Conservation (phyloP, 2,797 vertebrate species). For the Sternarchorhynchus goeldii region DNA sequence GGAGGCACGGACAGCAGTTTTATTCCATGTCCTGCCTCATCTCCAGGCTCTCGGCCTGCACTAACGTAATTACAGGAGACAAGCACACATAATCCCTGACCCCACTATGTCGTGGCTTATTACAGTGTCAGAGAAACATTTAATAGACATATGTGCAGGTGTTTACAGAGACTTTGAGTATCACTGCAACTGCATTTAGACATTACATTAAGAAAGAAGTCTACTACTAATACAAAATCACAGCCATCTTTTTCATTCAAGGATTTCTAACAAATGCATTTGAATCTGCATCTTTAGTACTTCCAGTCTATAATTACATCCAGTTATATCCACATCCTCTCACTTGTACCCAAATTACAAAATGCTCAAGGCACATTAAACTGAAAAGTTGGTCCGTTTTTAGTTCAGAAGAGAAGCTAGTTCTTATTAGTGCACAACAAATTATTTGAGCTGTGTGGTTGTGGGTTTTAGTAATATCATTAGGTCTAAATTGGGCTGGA, state of each 20-base stretch:
- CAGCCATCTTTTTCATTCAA: too few species aligned
- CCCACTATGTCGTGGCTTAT: constrained; percentile 31
- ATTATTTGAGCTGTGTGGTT: constrained; percentile 41
- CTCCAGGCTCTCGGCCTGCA: constrained; percentile 68
- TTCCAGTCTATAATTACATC: not conserved
- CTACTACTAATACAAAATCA: not conserved
- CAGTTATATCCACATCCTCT: not conserved
- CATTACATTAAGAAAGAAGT: not conserved
- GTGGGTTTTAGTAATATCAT: constrained; percentile 37
- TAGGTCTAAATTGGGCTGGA: constrained; percentile 40
- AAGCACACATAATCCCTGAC: constrained; percentile 61
- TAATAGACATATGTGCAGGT: not conserved
- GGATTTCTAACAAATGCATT: too few species aligned
- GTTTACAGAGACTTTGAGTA: not conserved
- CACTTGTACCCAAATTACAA: not conserved
- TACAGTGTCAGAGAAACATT: constrained; percentile 23
- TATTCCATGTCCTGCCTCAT: constrained; percentile 66
- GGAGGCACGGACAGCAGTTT: constrained; percentile 61
- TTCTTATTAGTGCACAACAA: constrained; percentile 15
- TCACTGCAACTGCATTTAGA: constrained; percentile 4
- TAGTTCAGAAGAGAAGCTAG: constrained; percentile 29
- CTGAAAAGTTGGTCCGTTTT: constrained; percentile 49
- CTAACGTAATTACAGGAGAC: constrained; percentile 76
- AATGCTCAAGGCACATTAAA: constrained; percentile 16
- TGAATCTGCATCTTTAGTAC: too few species aligned